Evolutionary conservation across 2,797 vertebrate species (phyloP).

Genomic region (Ctenochaetus hawaiiensis): DNA sequence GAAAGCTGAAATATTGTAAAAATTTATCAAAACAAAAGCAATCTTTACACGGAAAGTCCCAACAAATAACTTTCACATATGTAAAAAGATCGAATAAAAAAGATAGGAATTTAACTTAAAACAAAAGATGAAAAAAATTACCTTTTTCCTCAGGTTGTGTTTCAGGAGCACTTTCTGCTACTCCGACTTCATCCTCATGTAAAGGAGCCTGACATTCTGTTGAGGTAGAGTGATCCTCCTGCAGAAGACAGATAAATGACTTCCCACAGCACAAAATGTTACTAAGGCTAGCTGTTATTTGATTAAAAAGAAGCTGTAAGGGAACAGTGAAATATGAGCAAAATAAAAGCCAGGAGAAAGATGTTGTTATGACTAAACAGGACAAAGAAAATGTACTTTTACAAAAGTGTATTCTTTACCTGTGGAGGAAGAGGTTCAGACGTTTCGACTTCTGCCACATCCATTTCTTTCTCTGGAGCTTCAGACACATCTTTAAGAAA

Average conservation of each 20-base stretch:
- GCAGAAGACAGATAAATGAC: neutral
- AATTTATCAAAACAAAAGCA: no score
- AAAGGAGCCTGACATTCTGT: slow-evolving; percentile 10
- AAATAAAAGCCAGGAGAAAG: neutral
- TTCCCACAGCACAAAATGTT: neutral
- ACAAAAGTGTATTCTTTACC: slow-evolving; percentile 60
- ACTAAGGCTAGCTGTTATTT: neutral
- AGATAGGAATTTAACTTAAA: no score
- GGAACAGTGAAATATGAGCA: neutral
- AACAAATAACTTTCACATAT: neutral
- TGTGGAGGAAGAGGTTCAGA: slow-evolving; percentile 25
- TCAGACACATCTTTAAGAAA: slow-evolving; percentile 44
- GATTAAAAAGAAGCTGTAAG: neutral
- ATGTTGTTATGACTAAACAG: neutral
- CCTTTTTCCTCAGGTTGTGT: neutral
- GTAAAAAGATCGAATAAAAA: neutral
- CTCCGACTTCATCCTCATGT: slow-evolving; percentile 35
- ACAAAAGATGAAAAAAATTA: neutral
- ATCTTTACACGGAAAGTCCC: neutral
- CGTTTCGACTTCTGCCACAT: neutral
- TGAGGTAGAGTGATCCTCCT: slow-evolving; percentile 46
- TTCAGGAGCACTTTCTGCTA: slow-evolving; percentile 37
- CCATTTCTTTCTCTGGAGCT: slow-evolving; percentile 24
- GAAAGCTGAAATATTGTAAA: slow-evolving; percentile 34
- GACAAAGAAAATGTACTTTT: neutral